A percentile compares a stretch with the other conserved stretches of the same genome.
phyloP scores from a whole-genome alignment of 2,797 vertebrate genomes.

The Muraenolepis orangiensis region DNA sequence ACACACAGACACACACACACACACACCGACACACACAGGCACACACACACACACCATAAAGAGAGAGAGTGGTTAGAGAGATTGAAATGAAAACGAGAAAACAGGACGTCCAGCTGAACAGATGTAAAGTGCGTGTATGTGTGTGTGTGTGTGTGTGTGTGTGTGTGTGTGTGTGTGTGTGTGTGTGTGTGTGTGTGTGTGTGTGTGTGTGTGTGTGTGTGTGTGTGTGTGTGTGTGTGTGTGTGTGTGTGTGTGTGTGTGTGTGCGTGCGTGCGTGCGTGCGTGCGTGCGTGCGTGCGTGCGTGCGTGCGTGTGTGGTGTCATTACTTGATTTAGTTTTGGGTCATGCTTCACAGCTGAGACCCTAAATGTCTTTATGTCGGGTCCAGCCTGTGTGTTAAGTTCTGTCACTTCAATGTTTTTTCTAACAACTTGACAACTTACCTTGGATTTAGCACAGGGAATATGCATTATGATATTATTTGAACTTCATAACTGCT shows the following conservation, averaged over 20 bases:
- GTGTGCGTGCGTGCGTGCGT: constrained; percentile 13
- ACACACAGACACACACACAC: background rate
- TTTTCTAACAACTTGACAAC: background rate
- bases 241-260: constrained; percentile 20
- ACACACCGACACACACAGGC: too few relatives aligned
- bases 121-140: constrained; percentile 64
- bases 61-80: background rate
- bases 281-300: too few relatives aligned
- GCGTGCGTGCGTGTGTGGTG: constrained; percentile 29
- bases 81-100: constrained; percentile 67
- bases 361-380: background rate
- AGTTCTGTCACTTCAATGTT: background rate
- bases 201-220: constrained; percentile 15
- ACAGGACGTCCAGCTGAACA: constrained; percentile 49
- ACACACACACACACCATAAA: too few relatives aligned
- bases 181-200: constrained; percentile 20
- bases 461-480: background rate
- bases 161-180: too few relatives aligned
- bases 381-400: background rate
- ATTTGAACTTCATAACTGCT: constrained; percentile 20
- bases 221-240: too few relatives aligned
- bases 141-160: constrained; percentile 15
- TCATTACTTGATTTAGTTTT: constrained; percentile 32
- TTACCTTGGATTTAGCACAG: too few relatives aligned
- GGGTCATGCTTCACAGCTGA: constrained; percentile 24